phyloP scores from a whole-genome alignment of 1,140 invertebrate species.

The Tigriopus japonicus region DNA sequence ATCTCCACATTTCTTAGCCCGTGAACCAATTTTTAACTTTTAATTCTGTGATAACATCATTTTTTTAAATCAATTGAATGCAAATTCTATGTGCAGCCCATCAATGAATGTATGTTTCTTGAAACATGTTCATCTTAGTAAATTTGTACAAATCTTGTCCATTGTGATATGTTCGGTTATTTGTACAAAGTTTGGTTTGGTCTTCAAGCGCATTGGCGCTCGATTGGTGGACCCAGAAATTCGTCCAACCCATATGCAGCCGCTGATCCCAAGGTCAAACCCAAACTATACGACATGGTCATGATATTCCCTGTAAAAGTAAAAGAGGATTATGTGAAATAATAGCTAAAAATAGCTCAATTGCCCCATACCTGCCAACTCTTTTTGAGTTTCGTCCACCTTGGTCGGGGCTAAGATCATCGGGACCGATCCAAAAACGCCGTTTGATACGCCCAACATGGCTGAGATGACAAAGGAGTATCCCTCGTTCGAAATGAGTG shows the following conservation, averaged over 20 bases:
- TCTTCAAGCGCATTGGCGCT: too few species aligned
- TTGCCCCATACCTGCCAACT: constrained; percentile 37
- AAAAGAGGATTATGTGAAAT: not conserved
- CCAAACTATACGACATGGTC: constrained; percentile 70
- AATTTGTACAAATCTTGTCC: too few species aligned
- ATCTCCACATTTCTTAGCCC: constrained; percentile 19
- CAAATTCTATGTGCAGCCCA: too few species aligned
- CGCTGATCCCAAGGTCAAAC: constrained; percentile 55
- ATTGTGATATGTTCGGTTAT: too few species aligned
- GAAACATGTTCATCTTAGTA: too few species aligned
- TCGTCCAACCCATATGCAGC: constrained; percentile 60
- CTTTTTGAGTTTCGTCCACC: constrained; percentile 51
- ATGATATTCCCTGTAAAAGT: constrained; percentile 59
- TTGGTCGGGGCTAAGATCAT: constrained; percentile 72
- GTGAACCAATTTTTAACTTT: too few species aligned
- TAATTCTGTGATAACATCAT: too few species aligned
- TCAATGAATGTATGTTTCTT: not conserved
- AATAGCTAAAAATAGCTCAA: constrained; percentile 20
- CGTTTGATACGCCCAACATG: constrained; percentile 60
- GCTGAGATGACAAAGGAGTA: constrained; percentile 34
- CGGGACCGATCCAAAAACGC: constrained; percentile 65
- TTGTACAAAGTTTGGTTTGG: too few species aligned
- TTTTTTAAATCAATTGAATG: too few species aligned
- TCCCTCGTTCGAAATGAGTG: constrained; percentile 40
- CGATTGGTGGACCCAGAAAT: constrained; percentile 37